Percentiles rank a stretch among this genome's conserved stretches.
These are phyloP conservation scores for Zelleria hepariella DNA, from an alignment of 2,888 invertebrate genomes.

Conservation along the genomic window DNA sequence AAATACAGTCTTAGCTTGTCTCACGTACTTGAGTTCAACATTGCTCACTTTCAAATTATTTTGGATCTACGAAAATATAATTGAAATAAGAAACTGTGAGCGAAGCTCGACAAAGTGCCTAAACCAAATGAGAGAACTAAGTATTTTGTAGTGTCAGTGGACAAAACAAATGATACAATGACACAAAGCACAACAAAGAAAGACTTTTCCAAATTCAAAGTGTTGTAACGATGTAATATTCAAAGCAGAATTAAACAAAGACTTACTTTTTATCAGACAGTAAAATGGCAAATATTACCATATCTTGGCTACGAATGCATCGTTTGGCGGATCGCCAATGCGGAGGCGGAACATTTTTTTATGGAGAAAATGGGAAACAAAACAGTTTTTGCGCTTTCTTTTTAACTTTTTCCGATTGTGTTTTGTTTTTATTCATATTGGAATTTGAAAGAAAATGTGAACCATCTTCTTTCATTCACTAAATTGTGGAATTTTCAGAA, in stretches of 20 bases:
- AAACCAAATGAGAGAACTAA: no score
- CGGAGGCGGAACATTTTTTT: background rate
- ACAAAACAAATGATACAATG: no score
- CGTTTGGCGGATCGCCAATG: background rate
- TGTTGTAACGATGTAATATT: background rate
- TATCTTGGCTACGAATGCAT: background rate
- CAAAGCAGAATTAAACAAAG: background rate
- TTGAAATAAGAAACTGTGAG: no score
- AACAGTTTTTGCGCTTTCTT: background rate
- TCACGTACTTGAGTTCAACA: no score
- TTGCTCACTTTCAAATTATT: no score
- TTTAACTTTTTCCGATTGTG: background rate
- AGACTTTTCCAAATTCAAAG: background rate
- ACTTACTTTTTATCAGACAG: background rate
- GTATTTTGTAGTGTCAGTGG: no score
- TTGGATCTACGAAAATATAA: no score
- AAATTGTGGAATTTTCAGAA: no score
- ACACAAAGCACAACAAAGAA: background rate
- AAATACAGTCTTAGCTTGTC: no score
- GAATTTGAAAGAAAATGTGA: background rate
- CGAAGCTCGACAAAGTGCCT: no score
- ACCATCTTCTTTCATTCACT: no score
- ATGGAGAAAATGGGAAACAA: background rate
- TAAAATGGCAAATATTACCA: background rate
- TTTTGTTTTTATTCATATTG: background rate